Evolutionary conservation across 2,888 invertebrate genomes (phyloP), one percentile per base, ranked within the genome.

Genomic region (Cantharis flavilabris): DNA sequence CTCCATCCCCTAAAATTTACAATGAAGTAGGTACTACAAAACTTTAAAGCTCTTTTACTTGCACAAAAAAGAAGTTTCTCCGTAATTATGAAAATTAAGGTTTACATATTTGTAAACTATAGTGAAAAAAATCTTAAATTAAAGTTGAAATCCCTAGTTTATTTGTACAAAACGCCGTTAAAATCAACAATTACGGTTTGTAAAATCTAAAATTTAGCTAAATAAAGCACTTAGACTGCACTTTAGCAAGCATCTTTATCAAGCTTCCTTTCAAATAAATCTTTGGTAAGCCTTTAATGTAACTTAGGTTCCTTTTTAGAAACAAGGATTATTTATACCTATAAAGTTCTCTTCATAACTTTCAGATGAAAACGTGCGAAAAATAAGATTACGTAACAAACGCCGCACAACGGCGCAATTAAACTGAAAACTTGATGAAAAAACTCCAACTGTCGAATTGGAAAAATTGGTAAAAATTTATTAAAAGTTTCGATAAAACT

Each of bases 161-260:
- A 63, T 1, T 30, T 62, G 20, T 70, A 62, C 23, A 70, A 63
- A 20, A 20, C 33, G 73, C 10, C 26, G 49, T 73, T 69, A n/a
- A 62, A 13, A 62, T 70, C 69, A 63, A 67, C 70, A 73, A 26
- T 20, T 70, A 30, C 11, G 73, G 73, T 63, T 70, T 69, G 62
- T 63, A 62, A 14, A 26, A 70, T 62, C 30, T 62, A 70, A 70
- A 74, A 70, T 30, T 70, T 26, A 20, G 62, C 14, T 49, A 49
- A 71, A 75, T 75, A 75, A 71, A 75, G 64, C 72, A 76, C 72
- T 76, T 76, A 72, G 67, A 69, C 62, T 71, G 72, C 76, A 76
- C 76, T 76, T 76, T 76, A 72, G 63, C 33, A 69, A 49, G 69
- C 64, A 70, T 49, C 72, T 76, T 76, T 72, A 76, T 72, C 72